phyloP scores from a whole-genome alignment of 64 coral and sea anemone genomes.

The Exaiptasia diaphana region DNA sequence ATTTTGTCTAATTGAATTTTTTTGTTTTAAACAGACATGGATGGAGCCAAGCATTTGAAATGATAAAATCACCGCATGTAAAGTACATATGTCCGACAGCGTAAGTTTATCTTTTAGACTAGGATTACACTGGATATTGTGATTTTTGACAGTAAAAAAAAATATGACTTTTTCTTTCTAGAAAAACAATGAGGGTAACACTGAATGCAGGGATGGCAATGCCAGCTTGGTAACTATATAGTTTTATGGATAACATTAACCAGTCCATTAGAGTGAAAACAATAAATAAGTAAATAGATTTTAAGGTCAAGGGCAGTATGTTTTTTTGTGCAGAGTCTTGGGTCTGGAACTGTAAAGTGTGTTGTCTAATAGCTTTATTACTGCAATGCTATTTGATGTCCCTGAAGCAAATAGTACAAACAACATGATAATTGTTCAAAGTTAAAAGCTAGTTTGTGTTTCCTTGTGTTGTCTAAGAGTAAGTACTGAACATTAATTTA shows the following conservation, averaged over 20 bases:
- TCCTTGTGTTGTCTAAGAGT: too few species aligned
- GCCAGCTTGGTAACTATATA: conserved; percentile 75
- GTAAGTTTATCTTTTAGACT: conserved; percentile 45
- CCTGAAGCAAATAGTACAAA: background rate
- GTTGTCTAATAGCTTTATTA: background rate
- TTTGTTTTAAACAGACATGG: conserved; percentile 66
- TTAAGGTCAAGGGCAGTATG: too few species aligned
- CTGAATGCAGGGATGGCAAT: conserved; percentile 80
- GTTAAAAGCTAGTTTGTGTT: too few species aligned
- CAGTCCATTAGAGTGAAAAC: background rate
- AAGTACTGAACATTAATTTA: too few species aligned
- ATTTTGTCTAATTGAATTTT: background rate
- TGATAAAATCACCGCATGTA: conserved; percentile 48
- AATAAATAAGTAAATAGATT: too few species aligned
- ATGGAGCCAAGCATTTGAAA: conserved; percentile 66
- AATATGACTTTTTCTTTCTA: background rate
- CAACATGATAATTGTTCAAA: too few species aligned
- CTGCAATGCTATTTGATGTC: background rate
- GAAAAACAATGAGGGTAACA: conserved; percentile 49
- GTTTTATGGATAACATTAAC: background rate
- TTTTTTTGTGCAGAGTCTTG: background rate
- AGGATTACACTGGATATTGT: background rate
- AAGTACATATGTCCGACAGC: conserved; percentile 92
- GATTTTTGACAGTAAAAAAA: background rate
- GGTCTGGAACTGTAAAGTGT: background rate